phyloP scores from a whole-genome alignment of 2,113 vertebrate genomes.

The Zapus hudsonius region DNA sequence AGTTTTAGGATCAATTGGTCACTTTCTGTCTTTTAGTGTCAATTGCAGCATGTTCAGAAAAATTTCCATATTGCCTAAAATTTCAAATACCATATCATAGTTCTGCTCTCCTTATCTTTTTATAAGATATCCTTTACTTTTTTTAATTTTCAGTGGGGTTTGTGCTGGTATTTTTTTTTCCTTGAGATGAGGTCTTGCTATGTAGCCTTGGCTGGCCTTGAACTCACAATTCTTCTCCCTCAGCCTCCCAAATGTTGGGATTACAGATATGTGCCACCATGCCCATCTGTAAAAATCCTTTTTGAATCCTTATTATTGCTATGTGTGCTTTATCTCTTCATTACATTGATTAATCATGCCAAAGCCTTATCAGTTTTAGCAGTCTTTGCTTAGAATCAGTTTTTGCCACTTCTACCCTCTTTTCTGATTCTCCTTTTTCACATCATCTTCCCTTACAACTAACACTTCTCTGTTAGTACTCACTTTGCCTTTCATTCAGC shows the following conservation, averaged over 20 bases:
- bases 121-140: no score
- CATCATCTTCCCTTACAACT: no score
- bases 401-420: neutral
- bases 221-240: neutral
- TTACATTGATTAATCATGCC: neutral
- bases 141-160: neutral
- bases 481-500: slow-evolving; percentile 32
- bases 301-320: neutral
- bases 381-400: neutral
- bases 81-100: neutral
- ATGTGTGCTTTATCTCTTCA: slow-evolving; percentile 14
- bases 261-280: neutral
- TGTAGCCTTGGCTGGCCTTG: neutral
- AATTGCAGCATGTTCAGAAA: neutral
- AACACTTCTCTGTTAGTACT: neutral
- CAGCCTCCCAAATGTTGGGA: neutral
- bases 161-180: neutral
- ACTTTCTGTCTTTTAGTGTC: slow-evolving; percentile 16
- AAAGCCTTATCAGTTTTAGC: neutral
- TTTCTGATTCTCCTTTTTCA: no score
- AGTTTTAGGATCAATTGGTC: neutral
- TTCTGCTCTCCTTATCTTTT: neutral
- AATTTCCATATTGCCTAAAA: slow-evolving; percentile 4
- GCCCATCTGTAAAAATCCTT: neutral
- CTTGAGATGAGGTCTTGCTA: neutral